Percentiles rank a stretch among this genome's conserved stretches.
Evolutionary conservation across 2,113 vertebrate genomes (phyloP).

Genomic region (Himantopus leucocephalus): DNA sequence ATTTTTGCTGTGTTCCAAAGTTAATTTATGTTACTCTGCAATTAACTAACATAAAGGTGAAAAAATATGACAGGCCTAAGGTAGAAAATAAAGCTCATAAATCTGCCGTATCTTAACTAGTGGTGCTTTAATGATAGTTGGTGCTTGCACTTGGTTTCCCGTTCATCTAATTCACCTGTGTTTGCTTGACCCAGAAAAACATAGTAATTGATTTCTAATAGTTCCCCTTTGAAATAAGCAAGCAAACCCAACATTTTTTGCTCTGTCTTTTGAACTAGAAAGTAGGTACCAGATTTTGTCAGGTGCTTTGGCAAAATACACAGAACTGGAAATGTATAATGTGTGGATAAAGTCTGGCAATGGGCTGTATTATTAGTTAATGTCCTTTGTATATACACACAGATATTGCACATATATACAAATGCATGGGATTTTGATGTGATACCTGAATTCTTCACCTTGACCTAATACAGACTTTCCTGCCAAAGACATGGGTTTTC

Average conservation of each 20-base stretch:
- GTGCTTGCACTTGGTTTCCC: slow-evolving; percentile 47
- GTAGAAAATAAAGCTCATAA: slow-evolving; percentile 79
- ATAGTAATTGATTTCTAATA: slow-evolving; percentile 62
- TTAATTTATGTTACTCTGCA: slow-evolving; percentile 85
- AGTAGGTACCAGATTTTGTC: background rate
- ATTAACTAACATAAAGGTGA: slow-evolving; percentile 86
- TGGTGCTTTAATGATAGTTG: slow-evolving; percentile 72
- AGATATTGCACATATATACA: background rate
- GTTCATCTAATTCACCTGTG: slow-evolving; percentile 53
- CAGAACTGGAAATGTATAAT: background rate
- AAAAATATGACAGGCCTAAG: slow-evolving; percentile 84
- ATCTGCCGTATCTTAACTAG: slow-evolving; percentile 80
- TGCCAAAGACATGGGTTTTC: background rate
- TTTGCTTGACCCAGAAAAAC: slow-evolving; percentile 51
- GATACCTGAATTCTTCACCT: background rate
- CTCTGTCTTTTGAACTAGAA: background rate
- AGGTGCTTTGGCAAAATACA: background rate
- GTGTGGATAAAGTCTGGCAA: background rate
- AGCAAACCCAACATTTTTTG: background rate
- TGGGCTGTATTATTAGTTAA: background rate
- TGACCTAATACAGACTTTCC: background rate
- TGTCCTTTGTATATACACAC: background rate
- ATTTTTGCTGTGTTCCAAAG: slow-evolving; percentile 83
- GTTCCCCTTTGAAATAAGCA: slow-evolving; percentile 6
- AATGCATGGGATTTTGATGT: background rate